phyloP scores from a whole-genome alignment of 2,888 invertebrate species.

The Iselma pallidipennis region DNA sequence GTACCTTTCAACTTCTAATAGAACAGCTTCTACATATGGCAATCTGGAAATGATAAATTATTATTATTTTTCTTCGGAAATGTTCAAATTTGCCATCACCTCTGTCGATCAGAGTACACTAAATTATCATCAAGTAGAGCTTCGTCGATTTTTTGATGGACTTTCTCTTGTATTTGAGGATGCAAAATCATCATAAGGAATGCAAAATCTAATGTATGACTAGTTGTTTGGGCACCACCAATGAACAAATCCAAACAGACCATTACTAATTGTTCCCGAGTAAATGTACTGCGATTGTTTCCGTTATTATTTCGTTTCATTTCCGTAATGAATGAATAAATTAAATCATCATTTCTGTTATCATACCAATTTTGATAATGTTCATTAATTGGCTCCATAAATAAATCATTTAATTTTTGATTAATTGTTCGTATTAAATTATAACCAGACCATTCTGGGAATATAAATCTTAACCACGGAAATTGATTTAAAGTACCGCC shows the following conservation, averaged over 20 bases:
- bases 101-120: conserved; percentile 50
- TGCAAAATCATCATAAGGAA: conserved; percentile 63
- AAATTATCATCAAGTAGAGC: conserved; percentile 53
- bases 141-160: conserved; percentile 62
- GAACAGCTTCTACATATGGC: conserved; percentile 61
- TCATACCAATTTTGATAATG: conserved; percentile 58
- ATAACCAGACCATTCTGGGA: conserved; percentile 65
- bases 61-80: too few relatives aligned
- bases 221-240: conserved; percentile 73
- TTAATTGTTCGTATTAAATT: conserved; percentile 63
- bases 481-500: conserved; percentile 60
- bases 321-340: conserved; percentile 66
- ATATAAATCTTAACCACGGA: conserved; percentile 67
- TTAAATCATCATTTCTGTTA: conserved; percentile 61
- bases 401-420: conserved; percentile 58
- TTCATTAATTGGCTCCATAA: conserved; percentile 62
- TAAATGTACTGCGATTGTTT: conserved; percentile 37
- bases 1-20: conserved; percentile 59
- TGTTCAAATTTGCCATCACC: neutral
- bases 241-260: conserved; percentile 69
- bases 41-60: conserved; percentile 47
- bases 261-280: conserved; percentile 67
- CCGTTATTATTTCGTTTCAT: conserved; percentile 55
- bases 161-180: conserved; percentile 60
- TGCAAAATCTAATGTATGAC: conserved; percentile 65